Evolutionary conservation across 2,113 vertebrate genomes (phyloP), one percentile per base, ranked within the genome.

Genomic region (Halcyon malimbica): DNA sequence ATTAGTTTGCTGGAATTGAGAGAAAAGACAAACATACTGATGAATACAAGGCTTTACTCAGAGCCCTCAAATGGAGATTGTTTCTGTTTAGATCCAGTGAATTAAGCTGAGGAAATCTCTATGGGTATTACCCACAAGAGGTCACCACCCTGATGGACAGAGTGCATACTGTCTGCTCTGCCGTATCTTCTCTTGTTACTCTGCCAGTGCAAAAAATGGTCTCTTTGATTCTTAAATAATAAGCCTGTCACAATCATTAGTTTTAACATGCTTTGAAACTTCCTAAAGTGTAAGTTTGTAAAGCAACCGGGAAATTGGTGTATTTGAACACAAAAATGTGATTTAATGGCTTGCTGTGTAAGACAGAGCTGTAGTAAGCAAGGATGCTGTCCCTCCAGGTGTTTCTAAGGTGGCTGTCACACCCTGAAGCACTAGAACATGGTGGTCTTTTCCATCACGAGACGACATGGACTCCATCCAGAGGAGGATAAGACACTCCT

Each of bases 111-210:
- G 5, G 12, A 69, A 44, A 78, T 77, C 70, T 73, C 60, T 48
- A 46, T 44, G 48, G 48, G 6, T 87, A 64, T 67, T 29, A 39
- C 39, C 35, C 51, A 50, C 41, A 57, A 33, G 10, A 86, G n/a
- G n/a, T 29, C 54, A 93, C 15, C 56, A 53, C 14, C 56, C 39
- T 25, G 10, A 39, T 5, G 51, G 91, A 48, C 15, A 15, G 9
- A 4, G 2, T 2, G 0, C 0, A 0, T 25, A 28, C 56, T 4
- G 0, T 31, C 13, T 3, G 6, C 33, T 54, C 51, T 67, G n/a
- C 5, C 2, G 7, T 39, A 9, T 44, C 54, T n/a, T 69, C 31
- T 73, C 41, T 42, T 60, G 20, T 53, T 42, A 42, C 10, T 10
- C 9, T 81, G 14, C 7, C 67, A 85, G 24, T 25, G 10, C 26